Evolutionary conservation across 2,113 vertebrate genomes (phyloP), one percentile per base, ranked within the genome.

Genomic region (Mola mola): DNA sequence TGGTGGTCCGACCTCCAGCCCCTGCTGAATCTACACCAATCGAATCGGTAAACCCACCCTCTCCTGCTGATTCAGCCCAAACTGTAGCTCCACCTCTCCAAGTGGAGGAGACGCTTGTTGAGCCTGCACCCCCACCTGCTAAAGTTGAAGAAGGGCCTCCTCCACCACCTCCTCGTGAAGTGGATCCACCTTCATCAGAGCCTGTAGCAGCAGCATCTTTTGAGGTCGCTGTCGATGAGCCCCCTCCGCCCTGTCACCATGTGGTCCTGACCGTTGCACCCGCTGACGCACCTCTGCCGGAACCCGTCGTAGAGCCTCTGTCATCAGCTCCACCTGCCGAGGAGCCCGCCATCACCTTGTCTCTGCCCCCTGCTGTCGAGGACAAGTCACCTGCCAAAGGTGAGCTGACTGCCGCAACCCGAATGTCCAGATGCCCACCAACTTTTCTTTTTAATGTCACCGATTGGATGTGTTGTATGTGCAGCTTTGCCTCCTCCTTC

Each of bases 381-480:
- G 72, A 78, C 2, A 64, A 82, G 51, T n/a, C 29, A 7, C 36
- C 44, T 15, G 44, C 25, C 13, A 24, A 46, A 72, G 81, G 88
- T 90, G 46, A 77, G 66, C 22, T 15, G 13, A 26, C 7, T 20
- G 2, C 4, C 7, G n/a, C 2, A 5, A 5, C 13, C 6, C 20
- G 28, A 9, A 33, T 9, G 38, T 28, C 8, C 1, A 5, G 3
- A 11, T 7, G 20, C 2, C 12, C 1, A 21, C 8, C n/a, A n/a
- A n/a, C n/a, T n/a, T n/a, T n/a, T n/a, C n/a, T 49, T n/a, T 3
- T 47, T 21, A 21, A 29, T 9, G 24, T 28, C 15, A 36, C 9
- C 24, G n/a, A 48, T 8, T 4, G 9, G 2, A 24, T 53, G 1
- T 67, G 31, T 60, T 62, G 24, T 16, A 2, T 5, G 13, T 19